phyloP scores from a whole-genome alignment of 1,140 invertebrate species.

The Caenorhabditis remanei region DNA sequence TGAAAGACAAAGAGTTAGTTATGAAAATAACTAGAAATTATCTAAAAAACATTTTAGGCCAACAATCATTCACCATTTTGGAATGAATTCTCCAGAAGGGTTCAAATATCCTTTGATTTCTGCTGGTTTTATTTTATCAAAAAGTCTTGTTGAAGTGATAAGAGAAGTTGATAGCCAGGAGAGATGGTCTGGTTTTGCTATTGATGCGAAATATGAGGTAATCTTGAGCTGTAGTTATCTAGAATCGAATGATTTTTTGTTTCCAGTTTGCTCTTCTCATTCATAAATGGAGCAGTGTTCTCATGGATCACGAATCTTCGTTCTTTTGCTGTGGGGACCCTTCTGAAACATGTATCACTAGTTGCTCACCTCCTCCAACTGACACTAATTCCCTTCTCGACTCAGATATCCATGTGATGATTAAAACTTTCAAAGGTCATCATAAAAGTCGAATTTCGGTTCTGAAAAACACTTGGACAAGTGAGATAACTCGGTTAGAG shows the following conservation, averaged over 20 bases:
- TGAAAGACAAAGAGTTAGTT: slow-evolving; percentile 59
- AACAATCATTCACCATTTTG: slow-evolving; percentile 68
- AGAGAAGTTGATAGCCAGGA: neutral
- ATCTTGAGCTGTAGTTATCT: slow-evolving; percentile 29
- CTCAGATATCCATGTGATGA: slow-evolving; percentile 49
- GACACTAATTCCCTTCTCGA: neutral
- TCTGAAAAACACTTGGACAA: slow-evolving; percentile 50
- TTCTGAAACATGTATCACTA: neutral
- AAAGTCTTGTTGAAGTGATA: neutral
- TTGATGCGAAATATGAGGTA: slow-evolving; percentile 65
- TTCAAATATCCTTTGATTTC: slow-evolving; percentile 67
- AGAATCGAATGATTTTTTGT: neutral
- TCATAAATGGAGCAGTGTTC: neutral
- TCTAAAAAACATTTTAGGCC: slow-evolving; percentile 51
- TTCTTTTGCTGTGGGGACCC: neutral
- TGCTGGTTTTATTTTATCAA: slow-evolving; percentile 59
- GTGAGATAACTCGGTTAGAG: neutral
- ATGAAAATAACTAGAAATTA: neutral
- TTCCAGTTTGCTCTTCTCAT: slow-evolving; percentile 16
- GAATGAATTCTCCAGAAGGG: slow-evolving; percentile 25
- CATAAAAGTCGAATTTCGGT: slow-evolving; percentile 51
- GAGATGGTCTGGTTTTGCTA: slow-evolving; percentile 54
- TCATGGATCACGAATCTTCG: neutral
- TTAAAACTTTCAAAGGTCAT: slow-evolving; percentile 62
- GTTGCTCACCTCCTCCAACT: neutral